Evolutionary conservation across 2,113 vertebrate species (phyloP).

Genomic region (Gnathonemus longibarbis): DNA sequence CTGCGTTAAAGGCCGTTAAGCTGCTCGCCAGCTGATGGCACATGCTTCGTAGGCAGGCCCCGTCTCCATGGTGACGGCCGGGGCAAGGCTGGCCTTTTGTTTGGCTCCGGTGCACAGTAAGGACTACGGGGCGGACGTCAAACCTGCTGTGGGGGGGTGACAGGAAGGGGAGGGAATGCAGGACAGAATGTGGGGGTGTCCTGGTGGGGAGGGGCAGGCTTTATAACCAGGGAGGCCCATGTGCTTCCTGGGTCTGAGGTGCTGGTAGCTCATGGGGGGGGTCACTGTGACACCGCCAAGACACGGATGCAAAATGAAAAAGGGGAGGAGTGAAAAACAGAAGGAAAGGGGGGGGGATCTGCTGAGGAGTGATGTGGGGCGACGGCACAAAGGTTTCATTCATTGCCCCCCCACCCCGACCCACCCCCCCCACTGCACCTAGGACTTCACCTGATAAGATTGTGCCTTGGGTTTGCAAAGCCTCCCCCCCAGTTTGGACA

Average conservation of each 20-base stretch:
- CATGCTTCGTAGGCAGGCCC: constrained; percentile 55
- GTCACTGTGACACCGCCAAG: neutral
- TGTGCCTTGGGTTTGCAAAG: constrained; percentile 34
- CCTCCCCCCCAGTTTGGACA: constrained; percentile 26
- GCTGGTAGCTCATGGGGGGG: neutral
- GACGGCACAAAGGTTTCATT: constrained; percentile 44
- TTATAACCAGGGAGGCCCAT: neutral
- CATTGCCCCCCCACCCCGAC: neutral
- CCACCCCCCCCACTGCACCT: neutral
- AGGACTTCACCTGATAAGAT: constrained; percentile 37
- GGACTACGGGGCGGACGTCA: constrained; percentile 16
- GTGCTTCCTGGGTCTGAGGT: neutral
- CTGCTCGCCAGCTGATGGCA: constrained; percentile 26
- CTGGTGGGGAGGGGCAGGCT: neutral
- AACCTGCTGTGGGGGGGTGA: neutral
- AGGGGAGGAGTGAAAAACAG: neutral
- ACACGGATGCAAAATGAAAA: neutral
- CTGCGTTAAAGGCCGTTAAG: constrained; percentile 29
- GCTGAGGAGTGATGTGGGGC: constrained; percentile 27
- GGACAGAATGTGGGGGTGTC: neutral
- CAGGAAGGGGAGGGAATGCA: neutral
- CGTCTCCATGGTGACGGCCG: constrained; percentile 54
- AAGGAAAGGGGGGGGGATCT: neutral
- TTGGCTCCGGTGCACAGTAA: constrained; percentile 32
- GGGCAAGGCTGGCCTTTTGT: constrained; percentile 58